Evolutionary conservation across 2,888 invertebrate genomes (phyloP), one percentile per base, ranked within the genome.

Genomic region (Stegophylla sp.): DNA sequence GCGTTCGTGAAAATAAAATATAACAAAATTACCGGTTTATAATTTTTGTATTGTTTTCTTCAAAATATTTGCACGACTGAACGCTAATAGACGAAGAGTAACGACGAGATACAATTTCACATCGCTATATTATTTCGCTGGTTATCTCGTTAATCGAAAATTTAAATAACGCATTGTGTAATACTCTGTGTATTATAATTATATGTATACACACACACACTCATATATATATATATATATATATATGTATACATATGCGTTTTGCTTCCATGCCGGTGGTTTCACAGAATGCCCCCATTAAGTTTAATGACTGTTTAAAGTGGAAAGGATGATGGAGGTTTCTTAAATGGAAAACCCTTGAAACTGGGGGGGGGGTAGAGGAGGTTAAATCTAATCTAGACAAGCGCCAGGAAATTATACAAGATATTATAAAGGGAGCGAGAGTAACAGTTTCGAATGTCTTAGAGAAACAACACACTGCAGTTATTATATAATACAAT

Each of bases 321-420:
- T 45, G 61, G 77, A 59, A 61, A 45, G 56, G 61, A 43, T 23
- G 77, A 59, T 34, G 79, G 61, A 61, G 79, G 71, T 71, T 48
- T 71, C 61, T 67, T 61, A 61, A 79, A 79, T 51, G 79, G 79
- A 61, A 79, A 67, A 66, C 77, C 64, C 41, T 64, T 67, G 45
- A 13, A 26, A 3, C n/a, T 26, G 76, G 66, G 69, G 59, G 34
- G 41, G 76, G 66, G 69, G 59, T 48, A 34, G 71, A 53, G 51
- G 71, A 53, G 56, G 67, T 69, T 61, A 41, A 61, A 71, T 69
- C 79, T 79, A 79, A 79, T 79, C 79, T 79, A 79, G 67, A 79
- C 79, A 71, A 79, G 79, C 79, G 69, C 69, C 79, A 79, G 79
- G 79, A 79, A 79, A 79, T 79, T 79, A 61, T 79, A 59, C 69